Evolutionary conservation across 1,140 invertebrate genomes (phyloP).

Genomic region (Drosophila ercepeae): DNA sequence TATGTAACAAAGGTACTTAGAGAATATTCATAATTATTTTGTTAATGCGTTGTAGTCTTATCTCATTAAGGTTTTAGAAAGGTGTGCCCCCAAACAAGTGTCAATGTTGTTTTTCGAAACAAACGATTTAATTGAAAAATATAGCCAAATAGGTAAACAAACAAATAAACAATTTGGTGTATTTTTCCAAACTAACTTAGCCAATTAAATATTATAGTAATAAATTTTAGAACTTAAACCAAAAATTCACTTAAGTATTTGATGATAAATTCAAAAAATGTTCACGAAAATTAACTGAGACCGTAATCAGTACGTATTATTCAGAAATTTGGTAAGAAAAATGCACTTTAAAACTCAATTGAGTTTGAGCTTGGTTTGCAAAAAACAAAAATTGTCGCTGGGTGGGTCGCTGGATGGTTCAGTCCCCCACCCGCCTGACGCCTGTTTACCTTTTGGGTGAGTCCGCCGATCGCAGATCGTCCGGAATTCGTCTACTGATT

Average conservation of each 20-base stretch:
- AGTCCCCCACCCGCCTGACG: not conserved
- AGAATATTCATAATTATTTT: not conserved
- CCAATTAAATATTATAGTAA: not conserved
- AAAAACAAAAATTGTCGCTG: slow-evolving; percentile 11
- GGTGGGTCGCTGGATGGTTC: slow-evolving; percentile 10
- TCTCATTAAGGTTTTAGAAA: not conserved
- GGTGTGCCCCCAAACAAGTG: not conserved
- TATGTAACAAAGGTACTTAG: not conserved
- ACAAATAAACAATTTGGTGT: not conserved
- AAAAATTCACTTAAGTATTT: not conserved
- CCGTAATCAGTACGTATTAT: not conserved
- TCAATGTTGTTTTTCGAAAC: not conserved
- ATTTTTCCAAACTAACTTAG: no score
- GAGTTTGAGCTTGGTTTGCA: slow-evolving; percentile 24
- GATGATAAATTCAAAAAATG: not conserved
- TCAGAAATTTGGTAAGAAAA: not conserved
- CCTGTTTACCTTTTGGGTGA: slow-evolving; percentile 19
- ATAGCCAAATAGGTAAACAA: not conserved
- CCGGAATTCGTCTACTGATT: slow-evolving; percentile 22
- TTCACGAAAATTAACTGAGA: not conserved
- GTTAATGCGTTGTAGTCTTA: not conserved
- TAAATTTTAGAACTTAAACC: not conserved
- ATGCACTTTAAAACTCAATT: slow-evolving; percentile 8
- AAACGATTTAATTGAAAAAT: not conserved
- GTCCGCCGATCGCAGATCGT: slow-evolving; percentile 1